phyloP scores from a whole-genome alignment of 35 echinoderm and acorn worm species.

The Strongylocentrotus purpuratus region DNA sequence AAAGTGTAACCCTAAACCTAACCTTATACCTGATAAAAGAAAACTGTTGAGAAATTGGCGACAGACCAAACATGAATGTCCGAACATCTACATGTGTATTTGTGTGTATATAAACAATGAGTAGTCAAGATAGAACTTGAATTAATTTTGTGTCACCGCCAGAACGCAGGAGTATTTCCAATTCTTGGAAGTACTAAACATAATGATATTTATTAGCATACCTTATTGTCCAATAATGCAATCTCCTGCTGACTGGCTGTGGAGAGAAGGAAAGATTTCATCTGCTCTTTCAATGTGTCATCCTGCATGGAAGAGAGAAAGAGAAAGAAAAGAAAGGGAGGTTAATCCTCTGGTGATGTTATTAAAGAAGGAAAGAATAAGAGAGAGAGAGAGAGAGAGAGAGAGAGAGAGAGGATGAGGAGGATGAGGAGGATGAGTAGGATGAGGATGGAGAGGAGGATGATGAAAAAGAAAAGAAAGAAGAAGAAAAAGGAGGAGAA shows the following conservation, averaged over 20 bases:
- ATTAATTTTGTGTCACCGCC: too few species aligned
- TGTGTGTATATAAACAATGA: too few species aligned
- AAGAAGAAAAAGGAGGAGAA: too few species aligned
- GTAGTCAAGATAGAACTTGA: too few species aligned
- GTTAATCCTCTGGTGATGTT: neutral
- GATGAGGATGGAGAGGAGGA: neutral
- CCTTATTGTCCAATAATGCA: slow-evolving; percentile 88
- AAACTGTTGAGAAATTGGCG: too few species aligned
- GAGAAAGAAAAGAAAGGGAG: neutral
- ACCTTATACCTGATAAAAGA: too few species aligned
- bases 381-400: neutral
- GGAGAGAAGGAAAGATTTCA: slow-evolving; percentile 96
- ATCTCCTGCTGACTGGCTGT: slow-evolving; percentile 98
- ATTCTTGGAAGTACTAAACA: too few species aligned
- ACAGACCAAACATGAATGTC: too few species aligned
- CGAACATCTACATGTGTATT: too few species aligned
- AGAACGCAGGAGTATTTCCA: too few species aligned
- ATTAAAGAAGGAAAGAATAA: neutral
- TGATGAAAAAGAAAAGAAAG: neutral
- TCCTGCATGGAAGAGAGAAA: slow-evolving; percentile 51
- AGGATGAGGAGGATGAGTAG: neutral
- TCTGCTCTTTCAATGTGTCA: slow-evolving; percentile 97
- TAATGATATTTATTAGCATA: too few species aligned
- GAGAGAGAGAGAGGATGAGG: neutral
- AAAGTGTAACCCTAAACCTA: too few species aligned